These are phyloP conservation scores for Lottia scabra DNA, from an alignment of 2,888 invertebrate genomes.

Conservation along the genomic window DNA sequence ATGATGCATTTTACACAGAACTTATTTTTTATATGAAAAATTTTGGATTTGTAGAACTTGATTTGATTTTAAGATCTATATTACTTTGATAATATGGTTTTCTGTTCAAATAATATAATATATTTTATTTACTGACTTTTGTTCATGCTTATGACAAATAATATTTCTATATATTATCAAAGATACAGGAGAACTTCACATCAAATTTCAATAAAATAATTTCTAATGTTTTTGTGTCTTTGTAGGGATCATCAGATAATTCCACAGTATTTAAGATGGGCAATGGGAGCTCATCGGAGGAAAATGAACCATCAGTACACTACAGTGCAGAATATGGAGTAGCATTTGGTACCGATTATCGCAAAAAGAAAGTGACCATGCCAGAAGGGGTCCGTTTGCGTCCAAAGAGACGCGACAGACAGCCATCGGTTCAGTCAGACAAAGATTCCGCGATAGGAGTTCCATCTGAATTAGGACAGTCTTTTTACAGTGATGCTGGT, in stretches of 20 bases:
- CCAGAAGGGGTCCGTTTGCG: constrained; percentile 16
- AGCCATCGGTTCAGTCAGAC: constrained; percentile 25
- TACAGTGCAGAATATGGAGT: constrained; percentile 35
- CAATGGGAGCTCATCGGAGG: constrained; percentile 27
- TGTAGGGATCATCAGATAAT: constrained; percentile 39
- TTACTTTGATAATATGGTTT: no score
- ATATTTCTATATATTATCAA: no score
- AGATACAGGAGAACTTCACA: no score
- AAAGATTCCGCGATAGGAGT: constrained; percentile 33
- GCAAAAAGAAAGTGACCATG: constrained; percentile 12
- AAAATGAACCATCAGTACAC: constrained; percentile 26
- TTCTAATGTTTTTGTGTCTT: not conserved
- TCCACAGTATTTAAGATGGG: constrained; percentile 36
- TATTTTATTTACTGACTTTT: no score
- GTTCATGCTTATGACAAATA: no score
- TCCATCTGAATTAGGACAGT: constrained; percentile 24
- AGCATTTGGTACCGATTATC: constrained; percentile 26
- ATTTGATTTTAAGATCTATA: no score
- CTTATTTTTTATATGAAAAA: no score
- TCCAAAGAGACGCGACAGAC: constrained; percentile 5
- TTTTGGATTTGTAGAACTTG: no score
- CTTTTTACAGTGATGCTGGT: constrained; percentile 25
- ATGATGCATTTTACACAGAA: no score
- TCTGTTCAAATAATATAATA: no score
- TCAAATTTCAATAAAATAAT: no score